Percentiles rank a stretch among this genome's conserved stretches.
These are phyloP conservation scores for Hassar affinis DNA, from an alignment of 2,113 vertebrate species.

Conservation along the genomic window DNA sequence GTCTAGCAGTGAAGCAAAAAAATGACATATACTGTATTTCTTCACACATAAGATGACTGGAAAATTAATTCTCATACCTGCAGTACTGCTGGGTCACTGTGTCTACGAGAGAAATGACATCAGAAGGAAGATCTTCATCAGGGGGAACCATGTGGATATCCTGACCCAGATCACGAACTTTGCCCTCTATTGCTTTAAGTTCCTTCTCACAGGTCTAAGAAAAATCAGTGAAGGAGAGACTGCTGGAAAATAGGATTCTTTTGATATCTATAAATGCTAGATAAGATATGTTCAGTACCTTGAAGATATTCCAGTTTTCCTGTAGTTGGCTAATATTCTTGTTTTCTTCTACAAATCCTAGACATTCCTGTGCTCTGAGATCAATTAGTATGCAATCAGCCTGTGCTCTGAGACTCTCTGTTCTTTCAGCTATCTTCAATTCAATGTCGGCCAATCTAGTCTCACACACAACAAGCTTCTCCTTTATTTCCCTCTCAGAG, in stretches of 20 bases:
- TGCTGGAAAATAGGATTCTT: neutral
- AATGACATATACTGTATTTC: neutral
- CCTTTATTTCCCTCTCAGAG: slow-evolving; percentile 62
- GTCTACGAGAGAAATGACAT: slow-evolving; percentile 56
- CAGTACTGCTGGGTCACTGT: slow-evolving; percentile 64
- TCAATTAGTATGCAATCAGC: slow-evolving; percentile 65
- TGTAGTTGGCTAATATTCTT: slow-evolving; percentile 64
- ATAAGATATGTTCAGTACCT: slow-evolving; percentile 61
- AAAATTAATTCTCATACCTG: slow-evolving; percentile 58
- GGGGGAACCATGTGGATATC: slow-evolving; percentile 47
- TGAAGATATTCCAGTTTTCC: slow-evolving; percentile 69
- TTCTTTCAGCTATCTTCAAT: slow-evolving; percentile 29
- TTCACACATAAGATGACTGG: neutral
- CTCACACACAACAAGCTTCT: slow-evolving; percentile 59
- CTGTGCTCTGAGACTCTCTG: slow-evolving; percentile 58
- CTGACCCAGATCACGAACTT: slow-evolving; percentile 61
- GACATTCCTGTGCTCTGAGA: slow-evolving; percentile 67
- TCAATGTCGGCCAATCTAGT: slow-evolving; percentile 57
- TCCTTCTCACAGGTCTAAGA: slow-evolving; percentile 66
- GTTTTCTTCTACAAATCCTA: slow-evolving; percentile 60
- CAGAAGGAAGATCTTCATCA: slow-evolving; percentile 57
- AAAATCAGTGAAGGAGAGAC: neutral
- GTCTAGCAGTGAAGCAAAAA: slow-evolving; percentile 48
- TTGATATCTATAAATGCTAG: neutral
- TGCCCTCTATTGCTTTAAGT: slow-evolving; percentile 56